Evolutionary conservation across 2,113 vertebrate genomes (phyloP).

Genomic region (Madoqua kirkii): DNA sequence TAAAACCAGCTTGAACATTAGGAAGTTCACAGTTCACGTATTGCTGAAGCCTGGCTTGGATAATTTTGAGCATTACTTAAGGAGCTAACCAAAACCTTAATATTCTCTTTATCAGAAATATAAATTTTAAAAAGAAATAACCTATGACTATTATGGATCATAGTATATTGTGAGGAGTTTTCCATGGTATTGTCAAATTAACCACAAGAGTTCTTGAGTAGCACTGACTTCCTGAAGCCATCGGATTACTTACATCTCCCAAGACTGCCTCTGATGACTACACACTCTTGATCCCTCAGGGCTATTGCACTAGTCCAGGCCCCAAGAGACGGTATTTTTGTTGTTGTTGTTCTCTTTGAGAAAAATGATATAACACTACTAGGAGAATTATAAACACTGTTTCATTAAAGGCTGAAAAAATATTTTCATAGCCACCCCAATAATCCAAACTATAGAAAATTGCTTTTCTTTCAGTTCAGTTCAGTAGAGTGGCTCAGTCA

Average conservation of each 20-base stretch:
- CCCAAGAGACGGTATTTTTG: neutral
- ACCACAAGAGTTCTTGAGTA: neutral
- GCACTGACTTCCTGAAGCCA: neutral
- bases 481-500: neutral
- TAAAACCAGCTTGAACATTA: neutral
- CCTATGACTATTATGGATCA: neutral
- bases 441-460: neutral
- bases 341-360: neutral
- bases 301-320: neutral
- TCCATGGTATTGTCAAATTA: neutral
- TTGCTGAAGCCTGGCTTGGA: neutral
- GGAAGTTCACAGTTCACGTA: rapidly evolving
- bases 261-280: neutral
- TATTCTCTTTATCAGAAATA: neutral
- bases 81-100: neutral
- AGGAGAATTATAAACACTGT: neutral
- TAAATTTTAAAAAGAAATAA: neutral
- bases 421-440: neutral
- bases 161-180: neutral
- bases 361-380: neutral
- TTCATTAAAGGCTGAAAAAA: neutral
- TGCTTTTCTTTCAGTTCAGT: neutral
- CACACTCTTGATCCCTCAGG: neutral
- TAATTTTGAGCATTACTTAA: neutral
- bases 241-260: rapidly evolving